phyloP scores from a whole-genome alignment of 1,140 invertebrate species.

The Tyrophagus putrescentiae region DNA sequence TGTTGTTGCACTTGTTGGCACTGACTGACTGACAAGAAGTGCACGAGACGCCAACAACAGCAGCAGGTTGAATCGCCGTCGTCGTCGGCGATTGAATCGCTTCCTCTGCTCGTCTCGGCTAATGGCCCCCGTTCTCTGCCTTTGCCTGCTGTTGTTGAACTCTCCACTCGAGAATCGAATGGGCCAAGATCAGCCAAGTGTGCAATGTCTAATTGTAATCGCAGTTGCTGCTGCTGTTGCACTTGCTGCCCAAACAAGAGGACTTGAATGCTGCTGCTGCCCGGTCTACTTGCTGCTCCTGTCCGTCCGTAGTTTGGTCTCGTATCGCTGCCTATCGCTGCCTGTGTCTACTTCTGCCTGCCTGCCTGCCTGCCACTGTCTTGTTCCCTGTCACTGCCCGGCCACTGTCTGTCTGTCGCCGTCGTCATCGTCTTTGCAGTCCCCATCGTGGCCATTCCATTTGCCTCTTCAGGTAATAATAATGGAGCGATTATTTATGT shows the following conservation, averaged over 20 bases:
- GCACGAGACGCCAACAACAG: too few relatives aligned
- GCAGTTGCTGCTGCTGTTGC: neutral
- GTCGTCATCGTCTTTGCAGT: neutral
- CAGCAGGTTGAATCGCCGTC: too few relatives aligned
- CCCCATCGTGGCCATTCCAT: neutral
- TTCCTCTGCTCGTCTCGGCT: too few relatives aligned
- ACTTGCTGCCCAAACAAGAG: neutral
- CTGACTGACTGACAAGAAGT: too few relatives aligned
- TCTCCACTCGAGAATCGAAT: constrained; percentile 12
- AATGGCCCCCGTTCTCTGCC: neutral
- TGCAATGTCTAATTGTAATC: constrained; percentile 13
- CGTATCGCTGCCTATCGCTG: neutral
- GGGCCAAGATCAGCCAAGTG: constrained; percentile 9
- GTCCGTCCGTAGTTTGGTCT: neutral
- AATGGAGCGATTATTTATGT: constrained; percentile 16
- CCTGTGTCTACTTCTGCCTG: neutral
- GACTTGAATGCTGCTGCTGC: neutral
- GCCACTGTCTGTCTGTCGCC: neutral
- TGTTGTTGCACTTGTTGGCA: too few relatives aligned
- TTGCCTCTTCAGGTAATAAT: neutral
- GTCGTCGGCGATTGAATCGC: too few relatives aligned
- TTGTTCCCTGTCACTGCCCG: neutral
- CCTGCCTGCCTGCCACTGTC: neutral
- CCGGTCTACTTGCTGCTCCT: constrained; percentile 10
- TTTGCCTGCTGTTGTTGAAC: too few relatives aligned